phyloP scores from a whole-genome alignment of 1,140 invertebrate species.

The Scaptomyza pallida region DNA sequence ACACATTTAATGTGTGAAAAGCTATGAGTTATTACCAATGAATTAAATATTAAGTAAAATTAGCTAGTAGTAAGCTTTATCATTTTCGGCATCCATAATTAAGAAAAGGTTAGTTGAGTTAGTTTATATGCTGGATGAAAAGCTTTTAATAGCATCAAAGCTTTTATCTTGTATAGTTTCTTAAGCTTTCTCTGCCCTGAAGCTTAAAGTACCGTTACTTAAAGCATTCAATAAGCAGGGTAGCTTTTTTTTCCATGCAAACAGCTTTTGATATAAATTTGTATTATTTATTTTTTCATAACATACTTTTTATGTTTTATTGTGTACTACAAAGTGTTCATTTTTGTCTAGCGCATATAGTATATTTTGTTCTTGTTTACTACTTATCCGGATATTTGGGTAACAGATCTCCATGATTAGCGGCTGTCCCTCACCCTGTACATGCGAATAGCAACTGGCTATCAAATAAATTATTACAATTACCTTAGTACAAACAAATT shows the following conservation, averaged over 20 bases:
- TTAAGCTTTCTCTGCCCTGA: not conserved
- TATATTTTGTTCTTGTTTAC: conserved; percentile 32
- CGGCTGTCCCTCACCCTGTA: not conserved
- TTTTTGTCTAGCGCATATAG: conserved; percentile 24
- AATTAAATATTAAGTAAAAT: too few relatives aligned
- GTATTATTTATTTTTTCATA: not conserved
- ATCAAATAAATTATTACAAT: conserved; percentile 65
- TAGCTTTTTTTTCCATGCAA: not conserved
- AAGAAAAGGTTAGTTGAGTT: too few relatives aligned
- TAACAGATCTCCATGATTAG: conserved; percentile 1
- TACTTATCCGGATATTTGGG: conserved; percentile 19
- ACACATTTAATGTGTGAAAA: too few relatives aligned
- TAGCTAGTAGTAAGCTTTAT: too few relatives aligned
- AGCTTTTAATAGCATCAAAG: too few relatives aligned
- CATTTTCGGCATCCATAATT: too few relatives aligned
- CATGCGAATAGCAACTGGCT: conserved; percentile 20
- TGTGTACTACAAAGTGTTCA: conserved; percentile 21
- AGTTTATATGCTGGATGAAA: too few relatives aligned
- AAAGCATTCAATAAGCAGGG: not conserved
- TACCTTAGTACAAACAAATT: conserved; percentile 41
- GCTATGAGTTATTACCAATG: too few relatives aligned
- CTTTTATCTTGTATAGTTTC: too few relatives aligned
- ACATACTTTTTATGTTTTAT: conserved; percentile 5
- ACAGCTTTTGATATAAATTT: conserved; percentile 4
- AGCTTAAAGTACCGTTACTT: not conserved